A percentile compares a stretch with the other conserved stretches of the same genome.
Evolutionary conservation across 2,113 vertebrate species (phyloP).

Genomic region (Phylloscopus trochiloides): DNA sequence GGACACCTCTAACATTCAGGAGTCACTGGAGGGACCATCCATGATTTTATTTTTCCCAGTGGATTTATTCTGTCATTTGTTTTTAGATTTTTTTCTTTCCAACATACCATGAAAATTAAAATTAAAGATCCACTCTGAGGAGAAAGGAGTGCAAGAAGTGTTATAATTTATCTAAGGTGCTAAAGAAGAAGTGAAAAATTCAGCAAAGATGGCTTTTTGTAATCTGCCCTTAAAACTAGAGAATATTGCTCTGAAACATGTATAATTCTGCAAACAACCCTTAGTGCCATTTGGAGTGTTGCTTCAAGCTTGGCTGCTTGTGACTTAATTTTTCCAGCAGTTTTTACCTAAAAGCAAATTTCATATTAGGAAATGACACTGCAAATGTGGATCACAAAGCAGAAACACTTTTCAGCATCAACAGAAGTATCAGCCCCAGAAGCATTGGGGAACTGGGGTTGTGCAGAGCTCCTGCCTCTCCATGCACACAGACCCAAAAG

Average conservation of each 20-base stretch:
- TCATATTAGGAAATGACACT: background rate
- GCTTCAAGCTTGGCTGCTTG: background rate
- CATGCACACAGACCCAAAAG: background rate
- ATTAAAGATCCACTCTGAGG: background rate
- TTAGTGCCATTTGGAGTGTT: background rate
- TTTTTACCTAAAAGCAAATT: background rate
- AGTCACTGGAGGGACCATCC: background rate
- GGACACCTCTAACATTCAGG: background rate
- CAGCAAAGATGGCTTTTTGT: background rate
- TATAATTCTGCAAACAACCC: background rate
- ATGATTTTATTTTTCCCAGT: background rate
- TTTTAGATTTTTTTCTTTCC: background rate
- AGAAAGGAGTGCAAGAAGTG: background rate
- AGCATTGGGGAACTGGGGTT: rapidly evolving
- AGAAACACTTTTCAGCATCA: background rate
- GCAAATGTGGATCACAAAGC: rapidly evolving
- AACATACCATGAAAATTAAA: background rate
- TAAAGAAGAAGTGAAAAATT: background rate
- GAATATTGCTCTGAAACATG: background rate
- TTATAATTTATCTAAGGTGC: background rate
- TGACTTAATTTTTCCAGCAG: background rate
- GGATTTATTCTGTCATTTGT: background rate
- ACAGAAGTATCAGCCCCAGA: background rate
- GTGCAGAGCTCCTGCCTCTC: background rate
- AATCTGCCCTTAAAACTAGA: background rate